Evolutionary conservation across 2,113 vertebrate genomes (phyloP), one percentile per base, ranked within the genome.

Genomic region (Lates calcarifer): DNA sequence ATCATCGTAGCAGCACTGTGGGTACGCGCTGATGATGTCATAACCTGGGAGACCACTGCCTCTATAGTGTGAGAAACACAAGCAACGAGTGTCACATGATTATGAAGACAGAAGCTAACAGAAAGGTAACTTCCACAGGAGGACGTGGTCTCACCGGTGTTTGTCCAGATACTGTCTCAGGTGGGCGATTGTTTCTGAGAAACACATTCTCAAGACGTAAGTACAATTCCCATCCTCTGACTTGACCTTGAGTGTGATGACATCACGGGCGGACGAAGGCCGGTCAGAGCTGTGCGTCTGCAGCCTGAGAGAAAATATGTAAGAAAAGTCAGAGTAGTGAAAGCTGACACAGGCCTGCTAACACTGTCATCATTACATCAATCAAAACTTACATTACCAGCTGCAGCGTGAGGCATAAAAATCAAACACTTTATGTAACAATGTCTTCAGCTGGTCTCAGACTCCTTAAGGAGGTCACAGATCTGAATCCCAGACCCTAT

Each of bases 1-100:
- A 1, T 98, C 93, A 0, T 37, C 17, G 64, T 97, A 98, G 87
- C 92, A 86, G 9, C 77, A 70, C 51, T 70, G 89, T 24, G 98
- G 98, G 74, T 96, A 96, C 1, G 88, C 83, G 5, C 96, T 97
- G 92, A 98, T 91, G 94, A 99, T 96, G 91, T 99, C 96, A 63
- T 97, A 99, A 0, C 77, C 84, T 8, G 82, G 0, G 1, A 79
- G 41, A 1, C 81, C 84, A 43, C 45, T 37, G 17, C 92, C 93
- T 94, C 98, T 99, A 88, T 6, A 11, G 35, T 28, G 5, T 45
- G 70, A 13, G 1, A 75, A 66, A 74, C 1, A 62, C 2, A 39
- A 24, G 3, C 7, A 68, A 45, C 4, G 24, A 2, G 5, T 5
- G 43, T 79, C 37, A 14, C 18, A 0, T 35, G 31, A 17, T 9